These are phyloP conservation scores for Melanotaenia pygmaea DNA, from an alignment of 2,797 vertebrate genomes.

Conservation along the genomic window DNA sequence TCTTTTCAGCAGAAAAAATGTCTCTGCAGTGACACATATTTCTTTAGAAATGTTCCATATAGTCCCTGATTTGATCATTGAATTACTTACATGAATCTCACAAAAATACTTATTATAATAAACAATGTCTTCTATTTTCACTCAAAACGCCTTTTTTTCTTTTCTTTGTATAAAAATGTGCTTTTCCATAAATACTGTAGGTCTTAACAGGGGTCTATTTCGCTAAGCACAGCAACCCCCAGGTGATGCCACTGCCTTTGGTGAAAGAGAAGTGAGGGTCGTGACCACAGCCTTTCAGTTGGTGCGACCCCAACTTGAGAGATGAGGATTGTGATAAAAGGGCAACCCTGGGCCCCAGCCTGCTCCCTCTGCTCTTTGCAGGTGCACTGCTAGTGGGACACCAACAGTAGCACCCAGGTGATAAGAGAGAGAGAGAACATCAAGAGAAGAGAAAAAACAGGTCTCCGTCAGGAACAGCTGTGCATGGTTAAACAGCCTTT, in stretches of 20 bases:
- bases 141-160: constrained; percentile 18
- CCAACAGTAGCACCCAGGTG: constrained; percentile 90
- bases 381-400: constrained; percentile 82
- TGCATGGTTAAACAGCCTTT: constrained; percentile 26
- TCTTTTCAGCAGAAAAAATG: constrained; percentile 10
- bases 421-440: constrained; percentile 51
- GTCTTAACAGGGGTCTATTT: constrained; percentile 45
- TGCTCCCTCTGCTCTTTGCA: constrained; percentile 64
- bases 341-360: constrained; percentile 66
- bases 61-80: constrained; percentile 4
- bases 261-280: constrained; percentile 63
- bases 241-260: constrained; percentile 79
- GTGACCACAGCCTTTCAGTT: constrained; percentile 85
- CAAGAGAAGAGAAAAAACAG: constrained; percentile 40
- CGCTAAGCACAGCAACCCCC: constrained; percentile 46
- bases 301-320: constrained; percentile 74
- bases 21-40: constrained; percentile 22
- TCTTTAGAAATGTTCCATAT: constrained; percentile 18
- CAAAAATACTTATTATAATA: not conserved
- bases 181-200: constrained; percentile 33
- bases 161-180: constrained; percentile 15
- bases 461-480: constrained; percentile 60
- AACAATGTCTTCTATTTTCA: constrained; percentile 12
- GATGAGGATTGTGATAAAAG: constrained; percentile 79
- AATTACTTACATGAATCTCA: constrained; percentile 3